Evolutionary conservation across 2,797 vertebrate species (phyloP), one percentile per base, ranked within the genome.

Genomic region (Scleropages formosus): DNA sequence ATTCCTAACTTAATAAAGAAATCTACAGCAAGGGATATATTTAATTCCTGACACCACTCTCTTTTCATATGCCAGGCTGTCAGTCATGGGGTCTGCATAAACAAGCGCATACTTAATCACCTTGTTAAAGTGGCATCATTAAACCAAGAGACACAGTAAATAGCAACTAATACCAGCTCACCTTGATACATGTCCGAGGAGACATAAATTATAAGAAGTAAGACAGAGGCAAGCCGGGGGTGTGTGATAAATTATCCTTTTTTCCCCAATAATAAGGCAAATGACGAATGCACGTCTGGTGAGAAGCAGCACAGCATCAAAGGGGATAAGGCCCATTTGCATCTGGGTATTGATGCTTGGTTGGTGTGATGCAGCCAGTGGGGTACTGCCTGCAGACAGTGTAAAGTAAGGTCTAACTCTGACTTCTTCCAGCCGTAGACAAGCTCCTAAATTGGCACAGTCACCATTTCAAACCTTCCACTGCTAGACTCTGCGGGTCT

Each of bases 121-220:
- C 87, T 89, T 82, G 80, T 87, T 58, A 88, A 90, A 86, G 81
- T 73, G 74, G 80, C 81, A 76, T 86, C 80, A 71, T 90, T 89
- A 91, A 83, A 82, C 72, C 78, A 67, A 69, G 80, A 68, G 15
- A 56, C 22, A 16, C 81, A 74, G 81, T 90, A 87, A 90, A 89
- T 87, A 84, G 79, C 70, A 1, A 20, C 79, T 85, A 83, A 84
- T 83, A 88, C 87, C 79, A 83, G 78, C 80, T 87, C 87, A 86
- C 84, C 84, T 78, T 47, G 46, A 85, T 92, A 92, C 90, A 90
- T 87, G 84, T 93, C 92, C 92, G 92, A 94, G 91, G 88, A 94
- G 91, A 92, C 91, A 92, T 93, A 95, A 95, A 95, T 91, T 86
- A 84, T 81, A 81, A 20, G 27, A 78, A 81, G 49, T 18, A 16